Conservation (phyloP, 2,797 vertebrate species). For the Adelosebastes latens region DNA sequence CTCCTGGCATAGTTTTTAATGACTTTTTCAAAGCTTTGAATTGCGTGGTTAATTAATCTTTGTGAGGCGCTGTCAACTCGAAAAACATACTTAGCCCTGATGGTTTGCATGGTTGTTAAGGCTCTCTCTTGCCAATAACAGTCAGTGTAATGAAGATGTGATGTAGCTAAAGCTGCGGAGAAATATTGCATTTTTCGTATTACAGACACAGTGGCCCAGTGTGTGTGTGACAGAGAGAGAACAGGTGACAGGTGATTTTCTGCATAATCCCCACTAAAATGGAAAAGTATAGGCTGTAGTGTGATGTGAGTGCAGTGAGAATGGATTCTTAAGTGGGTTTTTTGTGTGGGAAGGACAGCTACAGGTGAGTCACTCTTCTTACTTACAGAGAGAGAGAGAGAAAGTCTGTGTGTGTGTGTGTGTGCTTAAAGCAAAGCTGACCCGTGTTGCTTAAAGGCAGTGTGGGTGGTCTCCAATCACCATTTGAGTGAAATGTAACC, state of each 20-base stretch:
- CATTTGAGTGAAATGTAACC: constrained; percentile 72
- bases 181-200: background rate
- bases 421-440: constrained; percentile 51
- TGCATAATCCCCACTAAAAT: constrained; percentile 24
- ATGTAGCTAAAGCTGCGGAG: background rate
- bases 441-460: constrained; percentile 78
- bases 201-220: background rate
- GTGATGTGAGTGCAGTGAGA: constrained; percentile 44
- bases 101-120: constrained; percentile 49
- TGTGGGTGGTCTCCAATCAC: constrained; percentile 78
- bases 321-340: constrained; percentile 62
- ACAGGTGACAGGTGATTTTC: constrained; percentile 25
- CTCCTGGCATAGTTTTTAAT: constrained; percentile 65
- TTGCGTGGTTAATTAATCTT: constrained; percentile 65
- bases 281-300: constrained; percentile 26
- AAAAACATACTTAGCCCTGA: constrained; percentile 44
- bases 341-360: constrained; percentile 65
- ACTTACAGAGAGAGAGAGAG: constrained; percentile 48
- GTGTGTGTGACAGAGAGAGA: background rate
- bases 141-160: constrained; percentile 23
- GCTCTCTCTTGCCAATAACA: constrained; percentile 6
- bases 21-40: constrained; percentile 66
- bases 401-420: background rate
- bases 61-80: constrained; percentile 41
- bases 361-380: constrained; percentile 77